Percentiles rank a stretch among this genome's conserved stretches.
phyloP scores from a whole-genome alignment of 2,113 vertebrate species.

The Dipodomys ordii region DNA sequence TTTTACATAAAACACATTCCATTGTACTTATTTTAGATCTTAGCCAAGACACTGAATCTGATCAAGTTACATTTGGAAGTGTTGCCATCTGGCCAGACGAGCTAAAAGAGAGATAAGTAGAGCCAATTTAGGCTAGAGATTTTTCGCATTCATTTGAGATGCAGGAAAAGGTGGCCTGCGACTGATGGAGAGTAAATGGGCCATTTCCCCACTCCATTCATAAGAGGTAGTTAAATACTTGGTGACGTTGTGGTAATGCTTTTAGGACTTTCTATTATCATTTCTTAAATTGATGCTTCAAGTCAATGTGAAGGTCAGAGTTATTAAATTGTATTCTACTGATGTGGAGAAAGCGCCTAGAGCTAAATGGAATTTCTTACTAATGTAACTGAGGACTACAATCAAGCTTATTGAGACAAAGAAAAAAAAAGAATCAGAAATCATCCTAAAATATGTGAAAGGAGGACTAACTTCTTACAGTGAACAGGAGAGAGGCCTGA shows the following conservation, averaged over 20 bases:
- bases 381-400: neutral
- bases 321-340: neutral
- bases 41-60: neutral
- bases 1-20: neutral
- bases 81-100: neutral
- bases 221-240: neutral
- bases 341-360: neutral
- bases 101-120: neutral
- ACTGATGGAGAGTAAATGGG: neutral
- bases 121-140: neutral
- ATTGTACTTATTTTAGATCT: neutral
- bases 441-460: neutral
- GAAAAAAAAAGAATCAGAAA: neutral
- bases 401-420: neutral
- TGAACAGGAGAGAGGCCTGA: neutral
- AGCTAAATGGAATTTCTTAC: neutral
- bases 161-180: neutral
- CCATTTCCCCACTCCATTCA: neutral
- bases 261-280: neutral
- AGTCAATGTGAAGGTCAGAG: conserved; percentile 9
- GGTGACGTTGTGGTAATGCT: neutral
- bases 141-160: neutral
- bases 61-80: neutral
- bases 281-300: neutral
- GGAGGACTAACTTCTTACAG: neutral